Conservation (phyloP, 2,888 invertebrate species). For the Agrochola lychnidis region DNA sequence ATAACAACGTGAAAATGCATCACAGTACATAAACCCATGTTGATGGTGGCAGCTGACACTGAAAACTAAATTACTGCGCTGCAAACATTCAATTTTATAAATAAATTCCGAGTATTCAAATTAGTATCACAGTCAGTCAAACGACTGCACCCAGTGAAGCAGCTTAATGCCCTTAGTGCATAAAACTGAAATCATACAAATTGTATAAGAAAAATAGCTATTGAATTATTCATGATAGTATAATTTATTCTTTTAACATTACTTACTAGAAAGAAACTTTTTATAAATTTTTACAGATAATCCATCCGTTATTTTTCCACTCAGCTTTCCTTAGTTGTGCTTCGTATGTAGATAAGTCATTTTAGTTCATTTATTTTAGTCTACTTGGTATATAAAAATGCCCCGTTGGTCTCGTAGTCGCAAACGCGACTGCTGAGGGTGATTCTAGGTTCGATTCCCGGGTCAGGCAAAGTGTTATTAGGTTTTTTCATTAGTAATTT, state of each 20-base stretch:
- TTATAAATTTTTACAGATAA: not conserved
- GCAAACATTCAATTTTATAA: constrained; percentile 48
- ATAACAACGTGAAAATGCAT: constrained; percentile 50
- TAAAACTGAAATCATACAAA: constrained; percentile 29
- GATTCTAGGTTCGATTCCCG: too few species aligned
- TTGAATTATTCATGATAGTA: constrained; percentile 18
- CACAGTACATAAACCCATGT: constrained; percentile 50
- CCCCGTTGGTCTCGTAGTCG: too few species aligned
- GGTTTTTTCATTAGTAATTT: too few species aligned
- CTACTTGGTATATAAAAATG: not conserved
- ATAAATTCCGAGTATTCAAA: constrained; percentile 48
- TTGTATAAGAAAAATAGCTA: constrained; percentile 15
- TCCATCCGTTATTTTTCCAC: not conserved
- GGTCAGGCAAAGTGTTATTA: too few species aligned
- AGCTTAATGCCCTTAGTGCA: constrained; percentile 25
- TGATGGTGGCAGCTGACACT: constrained; percentile 41
- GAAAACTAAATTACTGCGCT: constrained; percentile 53
- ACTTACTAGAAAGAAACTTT: not conserved
- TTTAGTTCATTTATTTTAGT: not conserved
- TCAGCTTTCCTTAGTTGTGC: not conserved
- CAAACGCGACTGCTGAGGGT: too few species aligned
- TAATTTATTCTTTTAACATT: not conserved
- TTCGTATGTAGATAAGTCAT: not conserved
- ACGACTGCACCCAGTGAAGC: constrained; percentile 13
- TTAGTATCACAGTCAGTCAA: constrained; percentile 38